phyloP scores from a whole-genome alignment of 64 coral and sea anemone species.

The Dendronephthya gigantea region DNA sequence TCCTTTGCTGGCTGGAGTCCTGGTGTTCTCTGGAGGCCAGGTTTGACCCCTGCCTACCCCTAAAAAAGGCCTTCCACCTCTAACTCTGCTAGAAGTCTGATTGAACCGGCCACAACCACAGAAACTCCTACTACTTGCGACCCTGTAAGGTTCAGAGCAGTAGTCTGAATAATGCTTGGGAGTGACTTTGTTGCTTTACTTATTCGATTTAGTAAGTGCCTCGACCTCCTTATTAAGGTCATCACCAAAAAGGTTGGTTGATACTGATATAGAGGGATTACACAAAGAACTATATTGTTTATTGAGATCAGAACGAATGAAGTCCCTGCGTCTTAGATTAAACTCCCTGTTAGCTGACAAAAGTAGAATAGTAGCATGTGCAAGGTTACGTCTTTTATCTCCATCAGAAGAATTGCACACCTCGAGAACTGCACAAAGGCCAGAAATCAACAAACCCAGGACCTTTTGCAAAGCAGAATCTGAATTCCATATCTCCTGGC shows the following conservation, averaged over 20 bases:
- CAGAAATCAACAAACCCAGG: constrained; percentile 18
- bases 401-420: constrained; percentile 35
- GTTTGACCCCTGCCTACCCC: neutral
- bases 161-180: neutral
- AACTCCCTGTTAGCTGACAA: constrained; percentile 30
- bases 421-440: constrained; percentile 34
- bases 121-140: neutral
- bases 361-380: constrained; percentile 20
- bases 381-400: constrained; percentile 20
- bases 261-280: constrained; percentile 13
- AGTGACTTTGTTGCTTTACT: neutral
- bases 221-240: constrained; percentile 19
- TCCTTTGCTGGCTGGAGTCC: neutral
- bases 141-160: neutral
- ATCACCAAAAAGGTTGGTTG: constrained; percentile 29
- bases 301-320: constrained; percentile 11
- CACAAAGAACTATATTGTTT: constrained; percentile 25
- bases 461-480: constrained; percentile 25
- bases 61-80: neutral
- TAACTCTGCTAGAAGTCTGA: neutral
- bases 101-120: neutral
- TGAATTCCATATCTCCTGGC: neutral
- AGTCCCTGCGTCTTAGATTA: constrained; percentile 31
- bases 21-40: neutral
- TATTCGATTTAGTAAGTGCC: constrained; percentile 12